Conservation (phyloP, 2,113 vertebrate genomes). For the Tragelaphus imberbis region DNA sequence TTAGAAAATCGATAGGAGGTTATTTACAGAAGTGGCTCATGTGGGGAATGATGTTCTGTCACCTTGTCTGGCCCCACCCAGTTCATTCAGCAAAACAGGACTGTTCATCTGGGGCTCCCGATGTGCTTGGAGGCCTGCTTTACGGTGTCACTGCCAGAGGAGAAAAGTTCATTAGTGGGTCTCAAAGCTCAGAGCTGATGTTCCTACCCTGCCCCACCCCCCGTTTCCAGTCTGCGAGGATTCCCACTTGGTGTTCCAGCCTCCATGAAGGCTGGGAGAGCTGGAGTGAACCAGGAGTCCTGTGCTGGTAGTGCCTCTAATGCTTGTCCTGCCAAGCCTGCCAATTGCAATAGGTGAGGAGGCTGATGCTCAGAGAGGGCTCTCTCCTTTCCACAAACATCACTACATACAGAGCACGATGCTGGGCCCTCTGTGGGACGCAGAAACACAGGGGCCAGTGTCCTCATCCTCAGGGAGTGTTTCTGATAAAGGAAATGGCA, state of each 20-base stretch:
- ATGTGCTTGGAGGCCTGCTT: neutral
- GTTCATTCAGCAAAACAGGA: constrained; percentile 44
- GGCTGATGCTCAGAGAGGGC: neutral
- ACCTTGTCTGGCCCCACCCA: neutral
- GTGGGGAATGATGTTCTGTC: neutral
- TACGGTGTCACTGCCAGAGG: neutral
- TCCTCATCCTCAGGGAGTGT: neutral
- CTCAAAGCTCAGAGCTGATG: neutral
- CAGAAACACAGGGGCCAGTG: neutral
- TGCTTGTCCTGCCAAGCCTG: neutral
- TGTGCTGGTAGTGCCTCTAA: neutral
- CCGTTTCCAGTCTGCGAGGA: neutral
- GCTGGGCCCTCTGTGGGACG: neutral
- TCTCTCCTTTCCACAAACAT: neutral
- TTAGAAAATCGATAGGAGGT: constrained; percentile 67
- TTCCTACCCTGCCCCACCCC: neutral
- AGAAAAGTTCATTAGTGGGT: neutral
- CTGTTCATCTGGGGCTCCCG: neutral
- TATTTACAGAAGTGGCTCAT: constrained; percentile 51
- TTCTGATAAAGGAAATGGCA: neutral
- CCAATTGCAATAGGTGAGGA: neutral
- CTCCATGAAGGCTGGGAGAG: neutral
- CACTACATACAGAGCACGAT: neutral
- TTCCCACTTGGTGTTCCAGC: neutral
- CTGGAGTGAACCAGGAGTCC: neutral